Conservation (phyloP, 2,113 vertebrate genomes). For the Notothenia rossii region DNA sequence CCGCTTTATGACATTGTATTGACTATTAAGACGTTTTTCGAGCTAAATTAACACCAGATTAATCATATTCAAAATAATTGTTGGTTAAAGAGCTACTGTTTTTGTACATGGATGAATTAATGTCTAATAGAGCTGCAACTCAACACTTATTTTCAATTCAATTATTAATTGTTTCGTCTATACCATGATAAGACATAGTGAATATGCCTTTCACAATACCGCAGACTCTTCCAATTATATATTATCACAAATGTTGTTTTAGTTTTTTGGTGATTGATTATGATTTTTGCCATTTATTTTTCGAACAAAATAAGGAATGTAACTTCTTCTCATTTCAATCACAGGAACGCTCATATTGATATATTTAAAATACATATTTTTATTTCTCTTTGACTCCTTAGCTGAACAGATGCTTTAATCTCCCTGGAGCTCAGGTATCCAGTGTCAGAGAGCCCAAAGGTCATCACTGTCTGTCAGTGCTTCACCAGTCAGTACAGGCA, state of each 20-base stretch:
- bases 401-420: not conserved
- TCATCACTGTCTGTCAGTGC: not conserved
- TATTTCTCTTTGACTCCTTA: not conserved
- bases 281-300: not conserved
- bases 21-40: not conserved
- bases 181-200: not conserved
- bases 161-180: not conserved
- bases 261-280: not conserved
- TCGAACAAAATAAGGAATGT: too few relatives aligned
- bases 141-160: not conserved
- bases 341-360: not conserved
- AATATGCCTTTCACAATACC: not conserved
- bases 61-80: not conserved
- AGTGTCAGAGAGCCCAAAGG: slow-evolving; percentile 8
- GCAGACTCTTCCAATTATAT: too few relatives aligned
- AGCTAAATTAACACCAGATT: too few relatives aligned
- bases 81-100: not conserved
- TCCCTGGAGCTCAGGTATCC: slow-evolving; percentile 15
- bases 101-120: not conserved
- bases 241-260: too few relatives aligned
- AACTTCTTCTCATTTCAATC: too few relatives aligned
- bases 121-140: not conserved
- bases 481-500: not conserved
- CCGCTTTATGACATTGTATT: not conserved
- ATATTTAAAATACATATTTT: not conserved